A percentile compares a stretch with the other conserved stretches of the same genome.
Conservation (phyloP, 2,113 vertebrate genomes). For the Solea senegalensis region DNA sequence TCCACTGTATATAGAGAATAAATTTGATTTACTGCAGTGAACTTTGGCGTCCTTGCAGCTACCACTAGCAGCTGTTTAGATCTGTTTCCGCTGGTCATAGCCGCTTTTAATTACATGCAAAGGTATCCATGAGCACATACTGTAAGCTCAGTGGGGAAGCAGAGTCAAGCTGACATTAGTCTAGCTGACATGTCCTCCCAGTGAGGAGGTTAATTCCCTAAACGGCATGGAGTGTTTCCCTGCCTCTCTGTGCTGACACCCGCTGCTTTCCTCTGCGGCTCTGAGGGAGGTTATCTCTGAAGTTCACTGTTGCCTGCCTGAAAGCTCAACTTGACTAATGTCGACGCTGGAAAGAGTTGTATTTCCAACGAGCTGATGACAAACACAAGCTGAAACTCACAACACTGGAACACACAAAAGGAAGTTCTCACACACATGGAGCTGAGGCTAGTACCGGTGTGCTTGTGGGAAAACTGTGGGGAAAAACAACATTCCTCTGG, state of each 20-base stretch:
- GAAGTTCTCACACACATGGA: neutral
- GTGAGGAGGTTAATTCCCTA: slow-evolving; percentile 73
- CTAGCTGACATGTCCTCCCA: slow-evolving; percentile 70
- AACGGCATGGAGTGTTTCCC: slow-evolving; percentile 59
- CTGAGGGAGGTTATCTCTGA: slow-evolving; percentile 60
- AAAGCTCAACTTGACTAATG: slow-evolving; percentile 55
- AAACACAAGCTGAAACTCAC: neutral
- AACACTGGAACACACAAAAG: neutral
- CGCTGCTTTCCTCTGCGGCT: slow-evolving; percentile 48
- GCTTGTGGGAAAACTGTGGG: slow-evolving; percentile 40
- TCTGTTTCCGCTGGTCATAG: slow-evolving; percentile 10
- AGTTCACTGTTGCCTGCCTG: slow-evolving; percentile 48
- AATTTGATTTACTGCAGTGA: slow-evolving; percentile 41
- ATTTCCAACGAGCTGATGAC: slow-evolving; percentile 30
- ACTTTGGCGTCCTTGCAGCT: slow-evolving; percentile 1
- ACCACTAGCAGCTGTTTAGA: slow-evolving; percentile 17
- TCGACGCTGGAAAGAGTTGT: slow-evolving; percentile 12
- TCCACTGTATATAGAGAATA: slow-evolving; percentile 29
- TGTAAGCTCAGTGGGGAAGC: slow-evolving; percentile 51
- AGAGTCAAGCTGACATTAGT: slow-evolving; percentile 71
- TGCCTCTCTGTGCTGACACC: slow-evolving; percentile 58
- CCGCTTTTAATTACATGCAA: slow-evolving; percentile 49
- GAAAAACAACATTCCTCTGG: slow-evolving; percentile 46
- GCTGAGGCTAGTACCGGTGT: neutral
- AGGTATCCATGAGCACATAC: slow-evolving; percentile 37